phyloP scores from a whole-genome alignment of 64 coral and sea anemone species.

The Trachythela sp. region DNA sequence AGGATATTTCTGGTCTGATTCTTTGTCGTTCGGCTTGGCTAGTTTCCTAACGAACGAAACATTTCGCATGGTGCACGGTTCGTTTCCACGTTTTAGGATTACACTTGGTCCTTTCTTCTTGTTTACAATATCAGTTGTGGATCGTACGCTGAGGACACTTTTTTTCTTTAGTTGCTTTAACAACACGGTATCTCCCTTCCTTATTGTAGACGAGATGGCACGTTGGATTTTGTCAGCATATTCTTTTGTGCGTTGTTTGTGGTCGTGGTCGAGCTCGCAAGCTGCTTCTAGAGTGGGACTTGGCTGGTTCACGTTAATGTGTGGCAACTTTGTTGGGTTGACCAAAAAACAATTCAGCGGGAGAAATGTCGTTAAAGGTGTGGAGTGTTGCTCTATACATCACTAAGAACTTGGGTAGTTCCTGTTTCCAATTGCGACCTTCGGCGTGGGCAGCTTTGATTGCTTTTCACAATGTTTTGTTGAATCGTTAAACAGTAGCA shows the following conservation, averaged over 20 bases:
- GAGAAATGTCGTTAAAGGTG: background rate
- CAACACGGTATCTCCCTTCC: too few relatives aligned
- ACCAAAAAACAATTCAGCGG: background rate
- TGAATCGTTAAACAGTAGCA: background rate
- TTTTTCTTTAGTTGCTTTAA: too few relatives aligned
- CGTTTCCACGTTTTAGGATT: too few relatives aligned
- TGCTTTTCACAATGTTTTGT: background rate
- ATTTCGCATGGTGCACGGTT: too few relatives aligned
- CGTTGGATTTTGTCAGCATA: too few relatives aligned
- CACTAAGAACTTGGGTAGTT: background rate
- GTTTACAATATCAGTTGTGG: too few relatives aligned
- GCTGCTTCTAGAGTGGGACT: background rate
- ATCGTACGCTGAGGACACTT: too few relatives aligned
- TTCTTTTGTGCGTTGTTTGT: background rate
- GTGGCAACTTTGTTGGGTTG: background rate
- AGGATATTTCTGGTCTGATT: too few relatives aligned
- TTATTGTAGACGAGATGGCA: too few relatives aligned
- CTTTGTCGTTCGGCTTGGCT: too few relatives aligned
- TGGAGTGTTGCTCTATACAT: background rate
- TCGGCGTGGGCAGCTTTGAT: too few relatives aligned
- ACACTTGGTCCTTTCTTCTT: background rate
- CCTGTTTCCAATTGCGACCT: background rate
- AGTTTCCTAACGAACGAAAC: too few relatives aligned
- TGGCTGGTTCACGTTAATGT: background rate
- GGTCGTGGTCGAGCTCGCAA: background rate